These are phyloP conservation scores for Andrena bicolor DNA, from an alignment of 2,888 invertebrate genomes.

Conservation along the genomic window DNA sequence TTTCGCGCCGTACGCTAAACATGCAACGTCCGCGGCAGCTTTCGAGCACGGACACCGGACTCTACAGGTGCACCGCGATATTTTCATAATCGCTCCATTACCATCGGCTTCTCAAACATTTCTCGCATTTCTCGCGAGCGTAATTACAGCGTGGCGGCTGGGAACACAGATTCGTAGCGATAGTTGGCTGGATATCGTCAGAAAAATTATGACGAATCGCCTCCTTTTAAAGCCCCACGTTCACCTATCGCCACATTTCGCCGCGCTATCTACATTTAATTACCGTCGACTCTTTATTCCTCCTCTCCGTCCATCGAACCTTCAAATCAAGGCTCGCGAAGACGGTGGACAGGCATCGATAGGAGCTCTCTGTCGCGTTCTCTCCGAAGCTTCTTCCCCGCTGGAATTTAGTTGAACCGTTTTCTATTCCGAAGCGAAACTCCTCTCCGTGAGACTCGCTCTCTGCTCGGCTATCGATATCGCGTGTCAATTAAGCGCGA, in stretches of 20 bases:
- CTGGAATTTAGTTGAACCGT: not conserved
- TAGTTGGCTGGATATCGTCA: not conserved
- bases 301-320: not conserved
- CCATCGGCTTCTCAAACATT: not conserved
- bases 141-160: constrained; percentile 8
- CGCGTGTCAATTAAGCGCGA: constrained; percentile 62
- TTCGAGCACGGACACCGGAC: not conserved
- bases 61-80: not conserved
- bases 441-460: constrained; percentile 40
- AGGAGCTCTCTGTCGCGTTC: not conserved
- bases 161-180: constrained; percentile 6
- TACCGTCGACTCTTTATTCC: not conserved
- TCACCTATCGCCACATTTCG: not conserved
- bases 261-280: constrained; percentile 3
- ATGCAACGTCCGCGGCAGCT: not conserved
- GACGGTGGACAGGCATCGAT: not conserved
- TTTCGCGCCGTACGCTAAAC: no score
- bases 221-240: not conserved
- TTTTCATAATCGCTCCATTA: constrained; percentile 9
- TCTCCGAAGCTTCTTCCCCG: no score
- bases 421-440: not conserved
- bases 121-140: not conserved
- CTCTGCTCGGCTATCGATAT: constrained; percentile 52
- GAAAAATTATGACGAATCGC: constrained; percentile 27
- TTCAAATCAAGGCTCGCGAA: not conserved